Evolutionary conservation across 2,888 invertebrate species (phyloP).

Genomic region (Isoperla grammatica): DNA sequence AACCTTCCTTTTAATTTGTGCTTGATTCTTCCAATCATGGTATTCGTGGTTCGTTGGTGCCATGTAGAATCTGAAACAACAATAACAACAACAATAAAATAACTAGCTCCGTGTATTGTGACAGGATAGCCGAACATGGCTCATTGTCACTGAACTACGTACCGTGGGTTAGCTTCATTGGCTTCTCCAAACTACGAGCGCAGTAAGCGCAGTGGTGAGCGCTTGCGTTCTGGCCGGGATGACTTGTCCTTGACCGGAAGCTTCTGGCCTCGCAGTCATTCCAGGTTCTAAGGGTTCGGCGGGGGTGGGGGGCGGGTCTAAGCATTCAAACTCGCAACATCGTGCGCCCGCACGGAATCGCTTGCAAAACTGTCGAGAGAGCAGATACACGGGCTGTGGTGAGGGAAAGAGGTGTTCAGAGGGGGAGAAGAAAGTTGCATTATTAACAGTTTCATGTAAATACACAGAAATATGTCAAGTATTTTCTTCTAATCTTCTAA

Average conservation of each 20-base stretch:
- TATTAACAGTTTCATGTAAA: neutral
- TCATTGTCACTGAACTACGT: too few relatives aligned
- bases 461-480: neutral
- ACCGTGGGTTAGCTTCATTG: conserved; percentile 4
- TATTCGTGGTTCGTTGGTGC: too few relatives aligned
- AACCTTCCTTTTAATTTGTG: too few relatives aligned
- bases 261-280: neutral
- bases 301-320: conserved; percentile 47
- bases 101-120: too few relatives aligned
- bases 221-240: neutral
- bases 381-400: conserved; percentile 18
- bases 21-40: too few relatives aligned
- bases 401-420: neutral
- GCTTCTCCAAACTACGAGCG: neutral
- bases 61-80: too few relatives aligned
- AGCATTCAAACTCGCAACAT: conserved; percentile 86
- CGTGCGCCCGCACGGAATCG: conserved; percentile 76
- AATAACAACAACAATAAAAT: too few relatives aligned
- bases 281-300: conserved; percentile 4
- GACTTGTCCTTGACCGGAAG: neutral
- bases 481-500: neutral
- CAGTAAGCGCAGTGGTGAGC: neutral
- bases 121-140: too few relatives aligned
- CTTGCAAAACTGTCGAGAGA: conserved; percentile 65
- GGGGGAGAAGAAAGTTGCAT: neutral